Base-by-base conservation (phyloP, 2,113 vertebrate species). In the Chrysochloris asiatica region DNA sequence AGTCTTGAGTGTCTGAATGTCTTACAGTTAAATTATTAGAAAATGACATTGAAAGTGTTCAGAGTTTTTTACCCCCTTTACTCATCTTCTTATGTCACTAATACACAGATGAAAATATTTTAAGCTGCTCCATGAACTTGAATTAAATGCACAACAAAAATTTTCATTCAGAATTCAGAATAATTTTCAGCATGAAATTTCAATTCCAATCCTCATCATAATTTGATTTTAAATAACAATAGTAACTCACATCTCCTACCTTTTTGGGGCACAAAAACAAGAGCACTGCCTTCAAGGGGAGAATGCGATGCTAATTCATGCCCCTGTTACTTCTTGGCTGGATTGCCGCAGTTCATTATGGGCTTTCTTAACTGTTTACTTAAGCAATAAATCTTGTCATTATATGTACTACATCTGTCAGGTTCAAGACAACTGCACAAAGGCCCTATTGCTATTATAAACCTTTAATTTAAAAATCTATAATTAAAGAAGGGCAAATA, bases 1-100 rank as follows among this genome's bases (percentile, higher is more conserved):
- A 93, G 80, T 96, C 92, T 96, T 95, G 88, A 95, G 94, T 95
- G 84, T 95, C 96, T 92, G 84, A 96, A 94, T 96, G 69, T 90
- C 91, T 95, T 88, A 78, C 65, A 94, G 89, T 92, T 94, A 95
- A 94, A 95, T 92, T 93, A 95, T 92, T 92, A 95, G 88, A 90
- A 93, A 96, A 96, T 95, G 93, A 94, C 93, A 93, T 89, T 95
- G 93, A 95, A 85, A 93, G 45, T 84, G 56, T 22, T 30, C 3
- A 90, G 92, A 65, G 19, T 8, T 77, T 87, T 75, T 38, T 67
- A 63, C 26, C 26, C 10, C 21, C 21, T 81, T 93, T 63, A 61
- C 11, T 10, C 33, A 63, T 86, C 61, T 78, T 93, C 75, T 38
- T 82, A 14, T 88, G 54, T 91, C 54, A 86, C 36, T 73, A 83